phyloP scores from a whole-genome alignment of 2,888 invertebrate genomes.

The Drosophila helvetica region DNA sequence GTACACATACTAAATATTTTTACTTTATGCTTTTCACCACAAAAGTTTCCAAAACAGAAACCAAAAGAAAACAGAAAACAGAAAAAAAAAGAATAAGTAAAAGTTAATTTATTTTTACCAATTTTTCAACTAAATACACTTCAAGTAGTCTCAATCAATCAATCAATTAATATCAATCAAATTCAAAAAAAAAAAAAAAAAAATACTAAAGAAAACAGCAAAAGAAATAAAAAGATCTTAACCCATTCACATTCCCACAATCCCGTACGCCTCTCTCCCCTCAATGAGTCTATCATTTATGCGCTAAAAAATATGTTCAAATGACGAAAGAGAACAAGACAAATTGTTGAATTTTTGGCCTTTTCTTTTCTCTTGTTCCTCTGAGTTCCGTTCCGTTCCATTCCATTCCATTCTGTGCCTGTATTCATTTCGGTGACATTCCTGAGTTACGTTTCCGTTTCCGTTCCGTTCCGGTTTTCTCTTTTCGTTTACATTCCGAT shows the following conservation, averaged over 20 bases:
- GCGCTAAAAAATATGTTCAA: slow-evolving; percentile 68
- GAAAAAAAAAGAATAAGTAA: slow-evolving; percentile 59
- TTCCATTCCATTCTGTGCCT: slow-evolving; percentile 7
- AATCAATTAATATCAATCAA: slow-evolving; percentile 55
- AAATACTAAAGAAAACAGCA: slow-evolving; percentile 49
- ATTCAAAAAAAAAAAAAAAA: slow-evolving; percentile 43
- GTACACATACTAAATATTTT: slow-evolving; percentile 46
- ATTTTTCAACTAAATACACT: slow-evolving; percentile 77
- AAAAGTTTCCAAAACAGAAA: slow-evolving; percentile 48
- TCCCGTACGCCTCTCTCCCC: slow-evolving; percentile 83
- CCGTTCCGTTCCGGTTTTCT: slow-evolving; percentile 26
- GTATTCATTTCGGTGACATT: slow-evolving; percentile 4
- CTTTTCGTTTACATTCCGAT: slow-evolving; percentile 36
- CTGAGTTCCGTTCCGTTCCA: slow-evolving; percentile 31
- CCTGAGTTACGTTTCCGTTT: not conserved
- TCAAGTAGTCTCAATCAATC: slow-evolving; percentile 76
- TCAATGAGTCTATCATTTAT: slow-evolving; percentile 84
- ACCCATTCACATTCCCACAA: slow-evolving; percentile 82
- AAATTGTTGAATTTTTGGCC: slow-evolving; percentile 67
- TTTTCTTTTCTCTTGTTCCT: slow-evolving; percentile 40
- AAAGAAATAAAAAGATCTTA: slow-evolving; percentile 63
- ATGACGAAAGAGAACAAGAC: slow-evolving; percentile 57
- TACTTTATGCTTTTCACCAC: slow-evolving; percentile 62
- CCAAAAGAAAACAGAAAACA: slow-evolving; percentile 55
- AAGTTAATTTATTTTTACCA: slow-evolving; percentile 72